Conservation (phyloP, 2,797 vertebrate species). For the Sebastes miniatus region DNA sequence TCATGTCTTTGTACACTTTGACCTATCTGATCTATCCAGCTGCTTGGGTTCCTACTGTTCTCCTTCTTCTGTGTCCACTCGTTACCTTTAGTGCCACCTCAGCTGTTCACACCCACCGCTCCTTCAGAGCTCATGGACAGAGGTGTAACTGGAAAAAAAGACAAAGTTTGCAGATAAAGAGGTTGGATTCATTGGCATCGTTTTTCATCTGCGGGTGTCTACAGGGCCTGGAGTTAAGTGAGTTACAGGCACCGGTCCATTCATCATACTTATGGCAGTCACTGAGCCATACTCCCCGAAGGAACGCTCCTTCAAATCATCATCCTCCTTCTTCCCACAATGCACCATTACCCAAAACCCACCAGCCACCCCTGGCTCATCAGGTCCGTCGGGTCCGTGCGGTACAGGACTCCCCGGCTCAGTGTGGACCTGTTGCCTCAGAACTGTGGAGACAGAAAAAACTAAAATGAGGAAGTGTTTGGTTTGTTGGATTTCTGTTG, state of each 20-base stretch:
- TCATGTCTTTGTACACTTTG: not conserved
- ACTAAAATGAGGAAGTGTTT: not conserved
- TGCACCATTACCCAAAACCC: slow-evolving; percentile 54
- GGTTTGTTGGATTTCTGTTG: not conserved
- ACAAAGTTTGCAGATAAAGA: slow-evolving; percentile 37
- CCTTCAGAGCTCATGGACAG: not conserved
- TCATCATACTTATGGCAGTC: slow-evolving; percentile 61
- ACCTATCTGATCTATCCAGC: not conserved
- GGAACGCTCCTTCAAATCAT: slow-evolving; percentile 45
- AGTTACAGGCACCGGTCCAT: slow-evolving; percentile 56
- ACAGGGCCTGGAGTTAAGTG: slow-evolving; percentile 54
- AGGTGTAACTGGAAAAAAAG: slow-evolving; percentile 17
- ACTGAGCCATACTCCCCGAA: slow-evolving; percentile 42
- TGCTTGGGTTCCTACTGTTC: not conserved
- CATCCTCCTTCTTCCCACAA: slow-evolving; percentile 41
- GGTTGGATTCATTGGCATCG: slow-evolving; percentile 31
- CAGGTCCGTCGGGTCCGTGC: not conserved
- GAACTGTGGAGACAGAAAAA: not conserved
- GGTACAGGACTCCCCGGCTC: not conserved
- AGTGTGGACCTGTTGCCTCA: not conserved
- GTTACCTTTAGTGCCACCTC: not conserved
- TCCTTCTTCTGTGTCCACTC: not conserved
- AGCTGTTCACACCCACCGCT: not conserved
- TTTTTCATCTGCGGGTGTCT: slow-evolving; percentile 52
- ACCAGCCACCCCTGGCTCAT: slow-evolving; percentile 4